Conservation (phyloP, 2,113 vertebrate genomes). For the Lathamus discolor region DNA sequence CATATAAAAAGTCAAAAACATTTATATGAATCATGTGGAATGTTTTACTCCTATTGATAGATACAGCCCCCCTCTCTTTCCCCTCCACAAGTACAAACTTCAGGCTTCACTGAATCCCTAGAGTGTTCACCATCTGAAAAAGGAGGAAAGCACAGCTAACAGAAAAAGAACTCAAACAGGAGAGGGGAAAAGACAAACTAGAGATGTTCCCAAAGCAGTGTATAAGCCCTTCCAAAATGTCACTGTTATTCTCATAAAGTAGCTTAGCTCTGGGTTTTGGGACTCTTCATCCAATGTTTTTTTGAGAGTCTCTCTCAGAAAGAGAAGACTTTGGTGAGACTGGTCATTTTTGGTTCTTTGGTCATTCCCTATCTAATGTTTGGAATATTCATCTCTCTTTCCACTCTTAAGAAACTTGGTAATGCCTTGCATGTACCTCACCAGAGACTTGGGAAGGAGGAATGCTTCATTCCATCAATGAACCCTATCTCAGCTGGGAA, state of each 20-base stretch:
- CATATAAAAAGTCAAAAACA: not conserved
- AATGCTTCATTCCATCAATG: not conserved
- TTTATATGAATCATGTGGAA: not conserved
- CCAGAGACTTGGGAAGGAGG: not conserved
- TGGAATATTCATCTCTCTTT: not conserved
- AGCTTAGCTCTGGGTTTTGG: not conserved
- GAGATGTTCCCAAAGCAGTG: not conserved
- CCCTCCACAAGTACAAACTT: not conserved
- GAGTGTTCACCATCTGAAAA: not conserved
- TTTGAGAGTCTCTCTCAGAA: not conserved
- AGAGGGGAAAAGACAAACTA: not conserved
- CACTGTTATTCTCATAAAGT: not conserved
- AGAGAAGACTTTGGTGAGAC: not conserved
- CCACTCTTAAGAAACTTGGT: not conserved
- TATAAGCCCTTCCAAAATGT: constrained; percentile 21
- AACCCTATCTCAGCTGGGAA: not conserved
- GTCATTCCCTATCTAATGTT: not conserved
- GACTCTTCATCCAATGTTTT: not conserved
- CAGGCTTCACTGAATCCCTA: not conserved
- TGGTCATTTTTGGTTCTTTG: not conserved
- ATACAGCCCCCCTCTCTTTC: not conserved
- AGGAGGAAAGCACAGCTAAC: not conserved
- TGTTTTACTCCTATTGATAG: not conserved
- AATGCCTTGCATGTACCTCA: not conserved
- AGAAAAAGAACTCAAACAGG: not conserved